phyloP scores from a whole-genome alignment of 2,113 vertebrate species.

The Saccopteryx bilineata region DNA sequence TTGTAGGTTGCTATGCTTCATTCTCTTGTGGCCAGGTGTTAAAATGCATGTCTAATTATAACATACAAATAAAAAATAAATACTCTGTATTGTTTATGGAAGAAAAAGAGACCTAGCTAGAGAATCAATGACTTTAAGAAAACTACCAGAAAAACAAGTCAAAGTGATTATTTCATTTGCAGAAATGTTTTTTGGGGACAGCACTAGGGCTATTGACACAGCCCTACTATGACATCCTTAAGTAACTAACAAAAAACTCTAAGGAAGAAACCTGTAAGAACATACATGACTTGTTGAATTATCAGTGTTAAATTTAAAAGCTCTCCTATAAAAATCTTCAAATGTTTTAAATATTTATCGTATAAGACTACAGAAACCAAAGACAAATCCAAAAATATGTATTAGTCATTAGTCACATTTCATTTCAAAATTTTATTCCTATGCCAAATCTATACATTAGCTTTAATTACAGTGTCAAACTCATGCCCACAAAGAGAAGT shows the following conservation, averaged over 20 bases:
- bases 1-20: neutral
- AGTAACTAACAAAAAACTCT: slow-evolving; percentile 6
- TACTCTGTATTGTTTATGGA: neutral
- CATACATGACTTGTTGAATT: neutral
- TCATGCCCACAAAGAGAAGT: neutral
- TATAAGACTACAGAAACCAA: slow-evolving; percentile 33
- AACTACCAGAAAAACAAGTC: neutral
- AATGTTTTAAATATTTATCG: slow-evolving; percentile 9
- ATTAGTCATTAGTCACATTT: neutral
- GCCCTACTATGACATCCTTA: neutral
- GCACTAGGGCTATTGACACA: neutral
- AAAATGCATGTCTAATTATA: slow-evolving; percentile 13
- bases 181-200: neutral
- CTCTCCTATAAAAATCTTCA: slow-evolving; percentile 34
- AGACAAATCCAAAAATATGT: slow-evolving; percentile 15
- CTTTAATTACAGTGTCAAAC: slow-evolving; percentile 28
- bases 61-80: slow-evolving; percentile 44
- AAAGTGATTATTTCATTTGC: neutral
- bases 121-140: neutral
- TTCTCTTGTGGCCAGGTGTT: neutral
- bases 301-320: slow-evolving; percentile 17
- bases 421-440: slow-evolving; percentile 41
- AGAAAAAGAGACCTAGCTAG: neutral
- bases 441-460: neutral
- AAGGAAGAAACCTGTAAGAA: neutral